Evolutionary conservation across 2,888 invertebrate genomes (phyloP), one percentile per base, ranked within the genome.

Genomic region (Ptychoptera contaminata): DNA sequence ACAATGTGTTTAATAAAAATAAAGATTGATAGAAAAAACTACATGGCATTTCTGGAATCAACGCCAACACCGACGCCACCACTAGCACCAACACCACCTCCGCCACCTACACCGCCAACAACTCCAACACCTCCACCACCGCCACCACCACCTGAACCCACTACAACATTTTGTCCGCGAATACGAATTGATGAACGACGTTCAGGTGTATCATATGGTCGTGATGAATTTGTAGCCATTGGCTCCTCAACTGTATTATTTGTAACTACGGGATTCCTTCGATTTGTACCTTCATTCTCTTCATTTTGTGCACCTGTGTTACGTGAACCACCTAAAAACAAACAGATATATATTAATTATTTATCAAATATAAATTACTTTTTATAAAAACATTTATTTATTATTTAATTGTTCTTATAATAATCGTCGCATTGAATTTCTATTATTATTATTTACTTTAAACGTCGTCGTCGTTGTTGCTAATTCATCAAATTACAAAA

Each of bases 181-280:
- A 67, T 61, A 47, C 66, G 58, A 57, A 66, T 62, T 49, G 66
- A 67, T 7, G 65, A 63, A 46, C 66, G 65, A 35, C 67, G 55
- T 52, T 66, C 67, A 32, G 65, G 65, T 51, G 65, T 66, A 49
- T 66, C 67, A 46, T 64, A 65, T 10, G 63, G 64, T 49, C 62
- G 61, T 46, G 66, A 58, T 42, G 66, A 65, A 32, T 65, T 66
- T 46, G 64, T 65, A 40, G 65, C 65, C 59, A 64, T 62, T 42
- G 64, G 60, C 46, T 65, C 65, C 44, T 66, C 65, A 52, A 60
- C 60, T 40, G 47, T 31, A 30, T 40, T 16, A 48, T 46, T 46
- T 47, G 45, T 48, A 46, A 47, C 16, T 38, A 30, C 37, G 45
- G 47, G 31, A 32, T 32, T 32, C 37, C 36, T 37, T 12, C 23